Evolutionary conservation across 2,797 vertebrate species (phyloP), one percentile per base, ranked within the genome.

Genomic region (Sebastes itinus): DNA sequence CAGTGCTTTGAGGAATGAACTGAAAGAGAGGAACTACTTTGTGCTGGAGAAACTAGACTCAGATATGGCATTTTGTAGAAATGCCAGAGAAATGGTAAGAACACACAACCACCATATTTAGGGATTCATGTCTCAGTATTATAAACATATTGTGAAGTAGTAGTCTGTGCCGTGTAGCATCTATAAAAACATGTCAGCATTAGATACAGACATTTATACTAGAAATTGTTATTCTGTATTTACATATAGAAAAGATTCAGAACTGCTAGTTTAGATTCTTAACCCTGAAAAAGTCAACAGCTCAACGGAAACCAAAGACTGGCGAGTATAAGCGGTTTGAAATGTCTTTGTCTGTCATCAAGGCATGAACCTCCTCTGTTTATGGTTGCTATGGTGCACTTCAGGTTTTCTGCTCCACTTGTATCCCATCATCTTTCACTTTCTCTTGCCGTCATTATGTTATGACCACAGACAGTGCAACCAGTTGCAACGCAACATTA

Each of bases 51-150:
- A 96, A 91, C 63, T 99, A 92, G 99, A 99, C 93, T 96, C 98
- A 42, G 99, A 99, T 67, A 99, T 99, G 99, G 96, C 98, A 49
- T 88, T 99, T 66, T 99, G 98, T 92, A 97, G 95, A 92, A 98
- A 98, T 84, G 94, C 96, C 89, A 96, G 98, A 94, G 97, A 99
- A 92, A 94, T 97, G 98, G 99, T 99, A 97, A 97, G 97, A 76
- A 79, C 1, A 0, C 32, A 42, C 23, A 14, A 33, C 61, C 49
- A 10, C 42, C 23, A 60, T 78, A n/a, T 55, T 54, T 12, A 52
- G 5, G 49, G 58, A 87, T 75, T 75, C 12, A 23, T n/a, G 30
- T 52, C 4, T 64, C 30, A 32, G n/a, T 54, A 12, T 68, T 64
- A 3, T 30, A 13, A 55, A 79, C 4, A 38, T 60, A 14, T 1